A percentile compares a stretch with the other conserved stretches of the same genome.
Conservation (phyloP, 1,140 invertebrate species). For the Mactra quadrangularis region DNA sequence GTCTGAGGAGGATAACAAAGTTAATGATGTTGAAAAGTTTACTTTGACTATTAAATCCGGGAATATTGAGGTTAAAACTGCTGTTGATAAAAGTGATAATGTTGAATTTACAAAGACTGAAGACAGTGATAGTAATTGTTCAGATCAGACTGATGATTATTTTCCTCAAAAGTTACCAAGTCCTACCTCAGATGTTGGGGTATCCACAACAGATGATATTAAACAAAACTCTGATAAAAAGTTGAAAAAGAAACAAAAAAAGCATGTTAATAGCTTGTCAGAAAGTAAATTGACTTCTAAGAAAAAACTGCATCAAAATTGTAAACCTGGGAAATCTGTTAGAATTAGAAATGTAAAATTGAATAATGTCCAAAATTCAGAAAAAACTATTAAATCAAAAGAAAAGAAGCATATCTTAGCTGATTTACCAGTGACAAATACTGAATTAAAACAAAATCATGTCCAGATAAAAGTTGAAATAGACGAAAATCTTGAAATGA, state of each 20-base stretch:
- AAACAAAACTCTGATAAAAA: neutral
- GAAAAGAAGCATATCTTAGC: neutral
- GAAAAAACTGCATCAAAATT: neutral
- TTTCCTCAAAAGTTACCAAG: slow-evolving; percentile 7
- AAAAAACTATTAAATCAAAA: no score
- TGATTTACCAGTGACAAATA: neutral
- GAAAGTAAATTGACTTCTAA: neutral
- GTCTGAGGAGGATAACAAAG: neutral
- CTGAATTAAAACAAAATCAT: neutral
- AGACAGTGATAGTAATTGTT: slow-evolving; percentile 4
- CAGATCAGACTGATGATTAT: slow-evolving; percentile 40
- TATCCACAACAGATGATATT: neutral
- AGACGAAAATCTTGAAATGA: neutral
- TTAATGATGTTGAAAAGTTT: neutral
- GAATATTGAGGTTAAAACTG: neutral
- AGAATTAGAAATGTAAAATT: neutral
- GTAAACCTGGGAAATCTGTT: no score
- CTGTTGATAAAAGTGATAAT: neutral
- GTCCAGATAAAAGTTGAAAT: neutral
- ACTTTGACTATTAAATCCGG: neutral
- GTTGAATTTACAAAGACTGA: neutral
- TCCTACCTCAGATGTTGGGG: neutral
- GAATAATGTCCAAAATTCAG: neutral
- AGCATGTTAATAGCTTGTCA: neutral
- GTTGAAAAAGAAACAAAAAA: neutral